Base-by-base conservation (phyloP, 2,797 vertebrate genomes). In the Gymnothorax javanicus region DNA sequence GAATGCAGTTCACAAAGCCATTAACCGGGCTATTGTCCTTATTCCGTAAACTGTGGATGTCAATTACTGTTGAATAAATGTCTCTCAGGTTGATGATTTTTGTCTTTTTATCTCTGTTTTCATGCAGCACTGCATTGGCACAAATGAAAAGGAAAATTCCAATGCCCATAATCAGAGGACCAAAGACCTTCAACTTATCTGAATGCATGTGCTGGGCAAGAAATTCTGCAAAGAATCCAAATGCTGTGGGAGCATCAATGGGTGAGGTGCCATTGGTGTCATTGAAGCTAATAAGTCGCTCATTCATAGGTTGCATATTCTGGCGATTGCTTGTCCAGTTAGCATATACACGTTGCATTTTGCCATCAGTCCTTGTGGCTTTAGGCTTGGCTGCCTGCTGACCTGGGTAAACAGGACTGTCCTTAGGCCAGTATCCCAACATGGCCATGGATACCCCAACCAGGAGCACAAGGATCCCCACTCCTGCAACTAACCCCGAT, bases 141-240 rank as follows among this genome's bases (percentile, higher is more conserved):
- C 97, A 98, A 90, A 98, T 97, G 91, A 97, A 98, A 58, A 98
- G 95, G 92, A 98, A 98, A 92, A 97, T 97, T 86, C 97, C 97
- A 0, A 97, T 97, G 20, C 97, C 97, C 97, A 97, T 98, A 90
- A 97, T 97, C 64, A 98, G 95, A 25, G 97, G 97, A 5, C 97
- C 97, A 59, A 97, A 93, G 86, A 98, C 97, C 89, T 97, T 98
- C 89, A 98, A 93, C 88, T 95, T 97, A 94, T 98, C 94, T 0
- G 97, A 97, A 89, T 98, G 94, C 88, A 96, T 91, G 92, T 96
- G 96, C 90, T 92, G 95, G 0, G 97, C 96, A 92, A 99, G 94
- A 89, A 99, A 91, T 2, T 71, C 94, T 71, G 96, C 94, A 89
- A 99, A 94, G 88, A 97, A 96, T 17, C 96, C 93, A 73, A 0